Percentiles rank a stretch among this genome's conserved stretches.
Conservation (phyloP, 37 sponge, comb jelly and placozoan species). For the Mnemiopsis leidyi region DNA sequence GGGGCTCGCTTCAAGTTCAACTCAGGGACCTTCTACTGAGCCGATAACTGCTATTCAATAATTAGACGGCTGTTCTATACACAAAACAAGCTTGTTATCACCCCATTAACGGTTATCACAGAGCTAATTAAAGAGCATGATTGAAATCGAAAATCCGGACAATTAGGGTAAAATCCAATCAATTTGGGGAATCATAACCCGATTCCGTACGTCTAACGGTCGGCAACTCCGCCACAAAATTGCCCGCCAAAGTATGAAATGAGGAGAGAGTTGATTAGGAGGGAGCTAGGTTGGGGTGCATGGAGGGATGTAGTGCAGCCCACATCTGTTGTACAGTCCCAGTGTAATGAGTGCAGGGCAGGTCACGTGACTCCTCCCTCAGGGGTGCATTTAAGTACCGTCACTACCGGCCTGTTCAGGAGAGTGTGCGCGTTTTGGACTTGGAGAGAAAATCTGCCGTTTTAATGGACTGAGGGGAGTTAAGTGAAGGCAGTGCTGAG, state of each 20-base stretch:
- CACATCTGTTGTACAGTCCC: neutral
- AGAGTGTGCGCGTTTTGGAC: neutral
- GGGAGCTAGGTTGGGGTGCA: neutral
- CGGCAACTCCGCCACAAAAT: neutral
- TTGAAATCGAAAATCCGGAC: neutral
- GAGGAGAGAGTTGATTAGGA: neutral
- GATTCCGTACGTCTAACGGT: neutral
- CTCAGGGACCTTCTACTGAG: too few species aligned
- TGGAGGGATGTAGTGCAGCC: neutral
- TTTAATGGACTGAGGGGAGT: neutral
- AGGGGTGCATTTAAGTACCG: neutral
- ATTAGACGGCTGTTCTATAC: neutral
- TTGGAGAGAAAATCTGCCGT: neutral
- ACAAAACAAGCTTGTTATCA: neutral
- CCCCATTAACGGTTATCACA: neutral
- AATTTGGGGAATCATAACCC: neutral
- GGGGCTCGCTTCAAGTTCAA: too few species aligned
- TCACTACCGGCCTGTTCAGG: neutral
- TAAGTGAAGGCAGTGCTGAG: neutral
- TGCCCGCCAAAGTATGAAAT: neutral
- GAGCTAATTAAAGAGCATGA: neutral
- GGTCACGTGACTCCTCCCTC: neutral
- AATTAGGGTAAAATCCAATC: neutral
- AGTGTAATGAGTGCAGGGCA: neutral
- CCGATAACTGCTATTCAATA: too few species aligned